Base-by-base conservation (phyloP, 2,797 vertebrate species). In the Enteromius anoplus region DNA sequence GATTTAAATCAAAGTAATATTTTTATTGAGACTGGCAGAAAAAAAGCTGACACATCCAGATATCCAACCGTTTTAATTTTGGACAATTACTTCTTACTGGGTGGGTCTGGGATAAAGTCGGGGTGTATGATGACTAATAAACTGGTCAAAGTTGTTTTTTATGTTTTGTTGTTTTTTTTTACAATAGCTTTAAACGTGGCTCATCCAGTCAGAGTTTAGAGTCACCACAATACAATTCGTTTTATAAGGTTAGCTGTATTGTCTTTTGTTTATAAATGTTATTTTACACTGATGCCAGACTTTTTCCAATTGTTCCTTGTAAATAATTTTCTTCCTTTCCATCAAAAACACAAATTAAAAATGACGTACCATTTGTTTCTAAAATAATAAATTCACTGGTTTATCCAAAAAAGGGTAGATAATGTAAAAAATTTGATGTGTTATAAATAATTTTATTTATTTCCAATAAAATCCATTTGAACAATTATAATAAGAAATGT, bases 191-290 rank as follows among this genome's bases (percentile, higher is more conserved):
- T 55, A 5, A 75, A 37, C 2, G 21, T 9, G 7, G 12, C 21
- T 75, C 34, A 75, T 23, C 21, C 72, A 58, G 37, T 58, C 72
- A 58, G 72, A 75, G 40, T 58, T 55, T 23, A 58, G 19, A 73
- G 9, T 53, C 19, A 53, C 19, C n/a, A 34, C 11, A 6, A 34
- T 14, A 34, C 11, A 6, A 34, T 14, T 51, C n/a, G n/a, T 37
- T 58, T 37, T 53, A 34, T 34, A 73, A 75, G 9, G 32, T 58
- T 5, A 40, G 32, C 19, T 17, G 4, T 49, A 10, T 42, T 47
- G 45, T 51, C 45, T 53, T 49, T 49, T 19, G 70, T 37, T 34
- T 55, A 3, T 11, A 32, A 72, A 12, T 73, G 21, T 3, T 29
- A 62, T 29, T 19, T n/a, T 34, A 19, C 19, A 37, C 10, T 4